phyloP scores from a whole-genome alignment of 1,140 invertebrate species.

The Drosophila ogumai region DNA sequence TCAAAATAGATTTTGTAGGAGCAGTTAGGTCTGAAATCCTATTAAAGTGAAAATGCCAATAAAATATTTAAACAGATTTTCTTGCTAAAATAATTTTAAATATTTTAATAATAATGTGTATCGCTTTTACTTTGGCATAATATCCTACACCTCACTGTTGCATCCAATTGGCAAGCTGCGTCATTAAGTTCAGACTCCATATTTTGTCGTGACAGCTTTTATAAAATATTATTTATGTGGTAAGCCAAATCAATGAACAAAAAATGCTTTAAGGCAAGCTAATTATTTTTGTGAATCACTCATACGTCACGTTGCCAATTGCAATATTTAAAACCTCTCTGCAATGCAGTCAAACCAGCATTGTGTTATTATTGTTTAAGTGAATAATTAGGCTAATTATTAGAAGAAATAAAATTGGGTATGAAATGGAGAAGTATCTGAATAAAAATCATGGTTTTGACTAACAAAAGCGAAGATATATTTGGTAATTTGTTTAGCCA shows the following conservation, averaged over 20 bases:
- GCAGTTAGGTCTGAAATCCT: background rate
- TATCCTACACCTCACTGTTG: background rate
- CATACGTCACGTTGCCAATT: constrained; percentile 3
- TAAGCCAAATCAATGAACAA: background rate
- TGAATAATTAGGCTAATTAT: background rate
- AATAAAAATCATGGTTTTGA: background rate
- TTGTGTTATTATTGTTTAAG: background rate
- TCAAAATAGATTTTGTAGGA: background rate
- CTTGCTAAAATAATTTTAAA: background rate
- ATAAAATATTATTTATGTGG: constrained; percentile 6
- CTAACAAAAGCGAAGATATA: background rate
- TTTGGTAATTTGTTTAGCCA: constrained; percentile 14
- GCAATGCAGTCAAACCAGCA: background rate
- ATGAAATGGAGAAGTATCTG: background rate
- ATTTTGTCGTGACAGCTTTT: background rate
- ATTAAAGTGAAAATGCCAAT: background rate
- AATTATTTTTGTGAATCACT: constrained; percentile 5
- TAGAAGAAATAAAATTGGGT: no score
- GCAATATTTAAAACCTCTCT: background rate
- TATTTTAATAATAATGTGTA: background rate
- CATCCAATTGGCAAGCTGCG: background rate
- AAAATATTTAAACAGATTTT: background rate
- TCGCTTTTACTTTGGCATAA: background rate
- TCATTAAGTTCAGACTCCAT: no score
- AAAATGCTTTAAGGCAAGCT: background rate